A percentile compares a stretch with the other conserved stretches of the same genome.
Conservation (phyloP, 2,888 invertebrate genomes). For the Caenorhabditis sp. region DNA sequence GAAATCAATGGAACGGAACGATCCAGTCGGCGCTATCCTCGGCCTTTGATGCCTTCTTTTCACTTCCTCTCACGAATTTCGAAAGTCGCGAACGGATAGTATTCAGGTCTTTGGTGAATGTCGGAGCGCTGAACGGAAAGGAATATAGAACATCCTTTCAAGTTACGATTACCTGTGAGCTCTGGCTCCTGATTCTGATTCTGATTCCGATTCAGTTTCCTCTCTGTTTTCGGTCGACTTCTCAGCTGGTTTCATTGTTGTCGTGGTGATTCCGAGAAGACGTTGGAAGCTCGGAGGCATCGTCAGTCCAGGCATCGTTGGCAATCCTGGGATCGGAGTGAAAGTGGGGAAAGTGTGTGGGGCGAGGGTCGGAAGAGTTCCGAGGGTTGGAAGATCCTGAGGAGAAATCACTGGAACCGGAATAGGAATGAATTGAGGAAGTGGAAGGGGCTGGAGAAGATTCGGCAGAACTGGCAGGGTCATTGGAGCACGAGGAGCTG, state of each 20-base stretch:
- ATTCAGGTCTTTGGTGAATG: slow-evolving; percentile 45
- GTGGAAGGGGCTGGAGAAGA: slow-evolving; percentile 30
- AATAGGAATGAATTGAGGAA: slow-evolving; percentile 54
- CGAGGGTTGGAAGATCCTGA: slow-evolving; percentile 28
- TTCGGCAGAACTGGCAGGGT: slow-evolving; percentile 37
- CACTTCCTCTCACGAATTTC: slow-evolving; percentile 55
- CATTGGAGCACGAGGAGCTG: slow-evolving; percentile 20
- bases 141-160: no score
- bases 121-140: slow-evolving; percentile 29
- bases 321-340: slow-evolving; percentile 59
- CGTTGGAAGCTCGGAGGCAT: slow-evolving; percentile 68
- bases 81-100: slow-evolving; percentile 58
- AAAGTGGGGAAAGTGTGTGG: slow-evolving; percentile 59
- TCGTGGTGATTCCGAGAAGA: slow-evolving; percentile 63
- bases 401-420: slow-evolving; percentile 52
- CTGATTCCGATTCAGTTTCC: not conserved
- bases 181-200: slow-evolving; percentile 13
- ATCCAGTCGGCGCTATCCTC: slow-evolving; percentile 65
- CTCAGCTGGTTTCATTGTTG: slow-evolving; percentile 55
- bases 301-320: slow-evolving; percentile 63
- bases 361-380: slow-evolving; percentile 45
- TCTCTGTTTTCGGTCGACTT: slow-evolving; percentile 20
- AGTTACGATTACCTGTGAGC: slow-evolving; percentile 35
- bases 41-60: slow-evolving; percentile 36
- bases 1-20: slow-evolving; percentile 54